Conservation (phyloP, 2,113 vertebrate species). For the Puffinus mauretanicus region DNA sequence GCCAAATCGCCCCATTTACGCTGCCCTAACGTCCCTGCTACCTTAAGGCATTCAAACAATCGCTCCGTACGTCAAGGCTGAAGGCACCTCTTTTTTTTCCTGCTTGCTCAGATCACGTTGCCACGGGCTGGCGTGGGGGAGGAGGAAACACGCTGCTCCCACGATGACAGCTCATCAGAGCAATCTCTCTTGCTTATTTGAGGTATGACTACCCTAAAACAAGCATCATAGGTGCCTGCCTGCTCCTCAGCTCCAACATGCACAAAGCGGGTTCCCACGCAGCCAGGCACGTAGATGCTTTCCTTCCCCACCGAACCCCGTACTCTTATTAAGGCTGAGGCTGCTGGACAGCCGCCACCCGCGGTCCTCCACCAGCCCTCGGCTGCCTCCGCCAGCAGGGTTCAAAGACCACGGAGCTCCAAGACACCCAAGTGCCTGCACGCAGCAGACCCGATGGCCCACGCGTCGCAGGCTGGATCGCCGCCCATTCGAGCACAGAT, state of each 20-base stretch:
- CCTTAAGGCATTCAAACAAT: not conserved
- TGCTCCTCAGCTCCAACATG: not conserved
- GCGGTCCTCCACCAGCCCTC: not conserved
- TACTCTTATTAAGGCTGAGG: fast-evolving
- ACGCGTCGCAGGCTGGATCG: not conserved
- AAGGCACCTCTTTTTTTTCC: not conserved
- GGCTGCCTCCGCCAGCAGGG: not conserved
- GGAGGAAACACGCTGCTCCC: not conserved
- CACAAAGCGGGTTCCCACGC: not conserved
- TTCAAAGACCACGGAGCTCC: not conserved
- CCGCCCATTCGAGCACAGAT: fast-evolving
- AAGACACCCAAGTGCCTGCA: not conserved
- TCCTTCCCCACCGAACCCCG: not conserved
- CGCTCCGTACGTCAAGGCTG: not conserved
- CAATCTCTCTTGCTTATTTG: not conserved
- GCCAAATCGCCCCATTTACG: fast-evolving
- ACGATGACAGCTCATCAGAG: slow-evolving; percentile 41
- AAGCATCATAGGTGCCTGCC: not conserved
- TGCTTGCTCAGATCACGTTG: not conserved
- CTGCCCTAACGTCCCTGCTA: not conserved
- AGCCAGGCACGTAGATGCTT: not conserved
- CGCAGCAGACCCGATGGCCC: not conserved
- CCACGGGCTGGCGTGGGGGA: not conserved
- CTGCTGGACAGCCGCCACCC: not conserved
- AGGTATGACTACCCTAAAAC: not conserved